Evolutionary conservation across 1,140 invertebrate species (phyloP).

Genomic region (Nebria ingens): DNA sequence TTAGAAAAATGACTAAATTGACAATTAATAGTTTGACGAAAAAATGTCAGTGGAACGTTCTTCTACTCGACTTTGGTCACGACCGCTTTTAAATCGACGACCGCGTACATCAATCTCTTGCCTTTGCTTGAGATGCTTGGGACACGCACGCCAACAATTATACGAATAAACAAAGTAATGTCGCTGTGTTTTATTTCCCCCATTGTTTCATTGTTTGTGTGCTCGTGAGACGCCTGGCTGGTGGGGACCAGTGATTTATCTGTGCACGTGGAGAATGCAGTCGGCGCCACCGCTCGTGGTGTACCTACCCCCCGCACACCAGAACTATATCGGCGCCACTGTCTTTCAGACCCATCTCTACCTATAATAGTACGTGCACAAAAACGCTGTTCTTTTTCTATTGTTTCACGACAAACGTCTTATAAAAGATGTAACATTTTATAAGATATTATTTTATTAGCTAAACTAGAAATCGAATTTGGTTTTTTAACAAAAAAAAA

Average conservation of each 20-base stretch:
- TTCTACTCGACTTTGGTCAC: background rate
- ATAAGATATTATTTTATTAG: no score
- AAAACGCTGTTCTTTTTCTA: no score
- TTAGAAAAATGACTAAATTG: no score
- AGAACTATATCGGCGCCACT: slow-evolving; percentile 12
- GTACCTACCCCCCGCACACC: slow-evolving; percentile 21
- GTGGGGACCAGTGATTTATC: slow-evolving; percentile 35
- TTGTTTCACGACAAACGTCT: no score
- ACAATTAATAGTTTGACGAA: background rate
- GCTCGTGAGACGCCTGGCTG: slow-evolving; percentile 32
- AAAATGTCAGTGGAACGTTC: background rate
- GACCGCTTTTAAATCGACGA: background rate
- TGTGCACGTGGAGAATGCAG: slow-evolving; percentile 35
- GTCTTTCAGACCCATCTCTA: no score
- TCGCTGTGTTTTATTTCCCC: slow-evolving; percentile 34
- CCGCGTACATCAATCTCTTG: slow-evolving; percentile 23
- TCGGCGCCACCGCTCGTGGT: slow-evolving; percentile 30
- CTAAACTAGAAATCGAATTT: no score
- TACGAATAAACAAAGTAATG: slow-evolving; percentile 34
- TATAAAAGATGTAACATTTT: no score
- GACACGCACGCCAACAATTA: slow-evolving; percentile 31
- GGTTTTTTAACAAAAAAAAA: no score
- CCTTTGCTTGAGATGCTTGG: no score
- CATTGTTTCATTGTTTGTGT: slow-evolving; percentile 36
- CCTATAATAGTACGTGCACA: no score